A percentile compares a stretch with the other conserved stretches of the same genome.
Evolutionary conservation across 92 coral and sea anemone genomes (phyloP).

Genomic region (Umimayanthus chanpuru): DNA sequence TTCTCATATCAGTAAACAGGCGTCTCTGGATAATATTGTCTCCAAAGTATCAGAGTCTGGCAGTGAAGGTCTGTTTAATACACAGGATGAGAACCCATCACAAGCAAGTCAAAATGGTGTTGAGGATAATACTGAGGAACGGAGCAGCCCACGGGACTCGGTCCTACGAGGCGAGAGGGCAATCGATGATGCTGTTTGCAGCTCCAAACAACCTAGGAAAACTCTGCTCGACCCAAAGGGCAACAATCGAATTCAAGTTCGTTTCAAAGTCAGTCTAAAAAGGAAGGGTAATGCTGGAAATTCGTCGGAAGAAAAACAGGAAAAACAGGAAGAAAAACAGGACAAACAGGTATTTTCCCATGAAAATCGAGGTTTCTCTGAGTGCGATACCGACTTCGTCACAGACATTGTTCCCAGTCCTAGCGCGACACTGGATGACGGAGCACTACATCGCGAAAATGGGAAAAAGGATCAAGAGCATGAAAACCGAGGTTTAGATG

Average conservation of each 20-base stretch:
- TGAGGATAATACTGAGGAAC: not conserved
- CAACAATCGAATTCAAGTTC: conserved; percentile 10
- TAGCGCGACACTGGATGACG: not conserved
- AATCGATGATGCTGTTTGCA: not conserved
- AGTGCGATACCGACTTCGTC: not conserved
- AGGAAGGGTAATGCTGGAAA: not conserved
- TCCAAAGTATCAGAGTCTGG: not conserved
- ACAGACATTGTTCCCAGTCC: not conserved
- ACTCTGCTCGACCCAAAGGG: not conserved
- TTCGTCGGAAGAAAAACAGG: not conserved
- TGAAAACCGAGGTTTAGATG: not conserved
- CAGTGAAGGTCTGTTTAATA: not conserved
- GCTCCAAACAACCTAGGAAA: not conserved
- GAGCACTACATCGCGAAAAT: not conserved
- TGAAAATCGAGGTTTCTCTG: conserved; percentile 10
- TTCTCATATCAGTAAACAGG: not conserved
- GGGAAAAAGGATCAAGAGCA: not conserved
- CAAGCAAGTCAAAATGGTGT: not conserved
- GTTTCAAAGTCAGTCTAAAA: not conserved
- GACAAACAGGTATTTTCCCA: not conserved
- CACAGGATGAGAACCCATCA: not conserved
- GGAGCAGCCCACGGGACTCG: not conserved
- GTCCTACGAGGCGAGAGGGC: not conserved
- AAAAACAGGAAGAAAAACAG: not conserved
- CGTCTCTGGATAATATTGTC: too few species aligned